These are phyloP conservation scores for Neodiprion lecontei DNA, from an alignment of 1,140 invertebrate species.

Conservation along the genomic window DNA sequence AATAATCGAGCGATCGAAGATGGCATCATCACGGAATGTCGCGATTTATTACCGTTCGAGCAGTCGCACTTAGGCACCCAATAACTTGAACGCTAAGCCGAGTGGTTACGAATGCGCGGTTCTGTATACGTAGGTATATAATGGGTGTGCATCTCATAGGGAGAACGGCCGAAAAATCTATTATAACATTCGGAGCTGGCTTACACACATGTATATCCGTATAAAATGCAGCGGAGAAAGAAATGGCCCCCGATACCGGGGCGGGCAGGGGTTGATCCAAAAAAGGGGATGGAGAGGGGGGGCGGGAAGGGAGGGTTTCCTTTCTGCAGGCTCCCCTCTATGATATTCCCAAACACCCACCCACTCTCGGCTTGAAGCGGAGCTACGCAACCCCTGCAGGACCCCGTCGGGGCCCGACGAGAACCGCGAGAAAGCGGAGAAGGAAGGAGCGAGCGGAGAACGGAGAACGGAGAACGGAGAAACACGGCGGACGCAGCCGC, in stretches of 20 bases:
- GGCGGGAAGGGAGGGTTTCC: slow-evolving; percentile 31
- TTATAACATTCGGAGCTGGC: slow-evolving; percentile 26
- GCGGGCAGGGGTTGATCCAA: slow-evolving; percentile 21
- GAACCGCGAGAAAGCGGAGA: slow-evolving; percentile 3
- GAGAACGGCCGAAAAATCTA: slow-evolving; percentile 35
- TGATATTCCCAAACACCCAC: slow-evolving; percentile 35
- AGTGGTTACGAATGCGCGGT: too few species aligned
- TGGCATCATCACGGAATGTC: too few species aligned
- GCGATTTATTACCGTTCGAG: too few species aligned
- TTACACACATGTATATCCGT: slow-evolving; percentile 23
- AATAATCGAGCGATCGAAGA: too few species aligned
- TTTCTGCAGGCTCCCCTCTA: slow-evolving; percentile 36
- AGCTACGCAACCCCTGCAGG: not conserved
- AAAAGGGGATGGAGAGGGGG: slow-evolving; percentile 21
- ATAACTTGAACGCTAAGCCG: too few species aligned
- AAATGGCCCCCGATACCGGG: slow-evolving; percentile 32
- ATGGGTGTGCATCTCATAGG: not conserved
- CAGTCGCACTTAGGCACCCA: too few species aligned
- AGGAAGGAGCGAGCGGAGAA: slow-evolving; percentile 13
- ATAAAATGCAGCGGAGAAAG: slow-evolving; percentile 28
- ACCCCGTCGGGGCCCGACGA: not conserved
- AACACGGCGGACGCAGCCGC: slow-evolving; percentile 20
- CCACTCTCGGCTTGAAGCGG: slow-evolving; percentile 24
- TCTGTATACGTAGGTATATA: too few species aligned
- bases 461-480: slow-evolving; percentile 20